Percentiles rank a stretch among this genome's conserved stretches.
Conservation (phyloP, 2,113 vertebrate genomes). For the Tychaedon coryphoeus region DNA sequence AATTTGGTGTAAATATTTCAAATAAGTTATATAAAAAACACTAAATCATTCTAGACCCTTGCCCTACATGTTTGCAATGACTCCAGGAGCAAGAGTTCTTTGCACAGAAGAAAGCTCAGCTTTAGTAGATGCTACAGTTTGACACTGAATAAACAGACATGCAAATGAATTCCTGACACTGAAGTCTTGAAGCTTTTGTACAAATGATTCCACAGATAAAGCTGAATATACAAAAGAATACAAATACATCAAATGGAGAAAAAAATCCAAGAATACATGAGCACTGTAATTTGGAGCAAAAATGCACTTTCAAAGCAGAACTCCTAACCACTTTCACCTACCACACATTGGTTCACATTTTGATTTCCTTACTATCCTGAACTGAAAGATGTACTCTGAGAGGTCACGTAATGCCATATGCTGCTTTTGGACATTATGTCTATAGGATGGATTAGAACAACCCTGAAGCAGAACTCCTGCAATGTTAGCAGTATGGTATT, state of each 20-base stretch:
- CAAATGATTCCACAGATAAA: background rate
- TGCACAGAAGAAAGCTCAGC: background rate
- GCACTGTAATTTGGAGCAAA: background rate
- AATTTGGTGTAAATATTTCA: background rate
- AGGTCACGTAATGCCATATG: background rate
- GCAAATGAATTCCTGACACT: background rate
- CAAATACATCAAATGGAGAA: background rate
- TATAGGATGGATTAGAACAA: background rate
- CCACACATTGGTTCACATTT: background rate
- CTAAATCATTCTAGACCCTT: background rate
- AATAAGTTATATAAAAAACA: background rate
- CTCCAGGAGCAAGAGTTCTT: background rate
- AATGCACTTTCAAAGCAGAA: background rate
- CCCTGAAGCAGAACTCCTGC: background rate
- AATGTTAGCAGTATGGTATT: background rate
- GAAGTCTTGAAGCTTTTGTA: background rate
- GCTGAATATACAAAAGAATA: background rate
- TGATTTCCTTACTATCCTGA: background rate
- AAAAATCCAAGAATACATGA: background rate
- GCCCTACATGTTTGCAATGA: background rate
- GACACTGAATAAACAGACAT: background rate
- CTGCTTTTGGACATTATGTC: accelerated
- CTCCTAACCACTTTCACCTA: background rate
- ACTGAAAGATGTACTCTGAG: background rate
- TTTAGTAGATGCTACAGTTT: background rate